Evolutionary conservation across 1,140 invertebrate species (phyloP).

Genomic region (Trissolcus basalis): DNA sequence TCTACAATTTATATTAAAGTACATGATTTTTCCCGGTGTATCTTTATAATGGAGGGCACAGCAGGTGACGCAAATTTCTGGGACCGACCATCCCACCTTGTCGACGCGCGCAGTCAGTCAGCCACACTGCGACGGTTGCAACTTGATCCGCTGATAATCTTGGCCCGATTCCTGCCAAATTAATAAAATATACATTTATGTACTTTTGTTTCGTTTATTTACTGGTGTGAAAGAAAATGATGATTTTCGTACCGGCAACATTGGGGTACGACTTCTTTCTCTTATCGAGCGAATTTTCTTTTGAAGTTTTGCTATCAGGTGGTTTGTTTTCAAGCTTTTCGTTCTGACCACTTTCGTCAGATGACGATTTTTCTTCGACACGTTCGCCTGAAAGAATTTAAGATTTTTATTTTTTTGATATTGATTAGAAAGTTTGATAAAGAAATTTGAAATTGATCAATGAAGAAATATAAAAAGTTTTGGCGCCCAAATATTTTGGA

Average conservation of each 20-base stretch:
- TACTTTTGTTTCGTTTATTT: conserved; percentile 10
- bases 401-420: too few relatives aligned
- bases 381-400: too few relatives aligned
- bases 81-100: conserved; percentile 73
- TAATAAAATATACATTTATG: too few relatives aligned
- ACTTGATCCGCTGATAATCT: conserved; percentile 66
- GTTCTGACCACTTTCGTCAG: background rate
- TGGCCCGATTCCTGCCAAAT: conserved; percentile 66
- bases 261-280: conserved; percentile 57
- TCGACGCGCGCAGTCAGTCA: conserved; percentile 70
- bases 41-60: conserved; percentile 67
- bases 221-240: too few relatives aligned
- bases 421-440: too few relatives aligned
- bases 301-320: too few relatives aligned
- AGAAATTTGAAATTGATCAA: too few relatives aligned
- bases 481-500: too few relatives aligned
- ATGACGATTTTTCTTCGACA: conserved; percentile 24
- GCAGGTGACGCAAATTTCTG: conserved; percentile 70
- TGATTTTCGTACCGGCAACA: conserved; percentile 62
- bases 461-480: too few relatives aligned
- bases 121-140: conserved; percentile 68
- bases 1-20: too few relatives aligned
- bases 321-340: conserved; percentile 16
- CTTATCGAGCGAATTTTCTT: conserved; percentile 6
- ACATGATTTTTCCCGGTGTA: too few relatives aligned